Conservation (phyloP, 2,888 invertebrate species). For the Dicyrtomina minuta region DNA sequence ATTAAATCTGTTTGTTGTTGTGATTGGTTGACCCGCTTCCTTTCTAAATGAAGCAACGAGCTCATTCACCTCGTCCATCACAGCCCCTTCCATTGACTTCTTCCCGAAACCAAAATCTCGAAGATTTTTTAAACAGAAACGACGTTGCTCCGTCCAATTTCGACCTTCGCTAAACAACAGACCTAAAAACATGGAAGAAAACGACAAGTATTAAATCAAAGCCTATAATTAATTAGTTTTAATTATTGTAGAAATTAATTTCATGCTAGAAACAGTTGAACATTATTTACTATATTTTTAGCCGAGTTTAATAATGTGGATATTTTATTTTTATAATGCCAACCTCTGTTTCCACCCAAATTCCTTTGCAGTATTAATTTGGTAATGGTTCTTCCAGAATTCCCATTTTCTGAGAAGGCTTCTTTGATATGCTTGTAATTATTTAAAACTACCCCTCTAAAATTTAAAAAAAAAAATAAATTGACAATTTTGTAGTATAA, state of each 20-base stretch:
- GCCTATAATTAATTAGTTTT: not conserved
- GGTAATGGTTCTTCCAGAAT: constrained; percentile 38
- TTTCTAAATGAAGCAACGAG: constrained; percentile 37
- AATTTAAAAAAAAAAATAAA: no score
- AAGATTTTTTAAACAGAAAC: constrained; percentile 41
- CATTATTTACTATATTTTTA: no score
- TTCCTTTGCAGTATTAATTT: constrained; percentile 31
- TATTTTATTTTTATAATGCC: no score
- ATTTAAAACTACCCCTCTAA: constrained; percentile 37
- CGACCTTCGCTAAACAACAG: constrained; percentile 44
- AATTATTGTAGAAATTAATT: not conserved
- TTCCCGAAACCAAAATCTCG: constrained; percentile 49
- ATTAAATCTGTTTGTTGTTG: constrained; percentile 46
- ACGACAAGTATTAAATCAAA: not conserved
- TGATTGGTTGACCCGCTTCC: constrained; percentile 42
- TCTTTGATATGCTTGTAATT: constrained; percentile 45
- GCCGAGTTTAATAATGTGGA: no score
- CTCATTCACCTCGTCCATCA: constrained; percentile 46
- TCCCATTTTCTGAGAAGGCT: constrained; percentile 35
- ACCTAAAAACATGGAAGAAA: constrained; percentile 25
- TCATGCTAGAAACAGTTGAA: not conserved
- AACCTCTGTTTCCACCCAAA: constrained; percentile 42
- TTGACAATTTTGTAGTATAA: no score
- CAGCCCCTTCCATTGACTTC: constrained; percentile 46
- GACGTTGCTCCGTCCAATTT: constrained; percentile 45